Percentiles rank a stretch among this genome's conserved stretches.
These are phyloP conservation scores for Phyllotreta striolata DNA, from an alignment of 2,888 invertebrate species.

Conservation along the genomic window DNA sequence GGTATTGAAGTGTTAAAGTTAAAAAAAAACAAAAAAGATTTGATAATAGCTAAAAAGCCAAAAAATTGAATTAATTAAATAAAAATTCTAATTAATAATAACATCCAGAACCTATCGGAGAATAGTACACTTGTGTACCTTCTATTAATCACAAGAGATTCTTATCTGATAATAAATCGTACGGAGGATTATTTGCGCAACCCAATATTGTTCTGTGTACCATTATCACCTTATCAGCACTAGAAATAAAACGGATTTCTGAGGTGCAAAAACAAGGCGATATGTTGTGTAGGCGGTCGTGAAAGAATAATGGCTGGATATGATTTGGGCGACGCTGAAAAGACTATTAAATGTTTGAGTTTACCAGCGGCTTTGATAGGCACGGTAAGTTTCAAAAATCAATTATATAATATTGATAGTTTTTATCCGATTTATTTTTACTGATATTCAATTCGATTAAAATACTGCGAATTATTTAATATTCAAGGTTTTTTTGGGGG, in stretches of 20 bases:
- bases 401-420: background rate
- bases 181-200: conserved; percentile 34
- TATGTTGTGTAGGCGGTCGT: conserved; percentile 25
- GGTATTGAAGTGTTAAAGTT: too few relatives aligned
- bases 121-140: background rate
- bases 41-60: too few relatives aligned
- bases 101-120: too few relatives aligned
- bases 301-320: conserved; percentile 22
- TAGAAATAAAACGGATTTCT: conserved; percentile 21
- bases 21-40: too few relatives aligned
- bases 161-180: conserved; percentile 36
- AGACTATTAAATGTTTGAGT: conserved; percentile 28
- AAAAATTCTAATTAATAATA: too few relatives aligned
- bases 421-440: background rate
- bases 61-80: too few relatives aligned
- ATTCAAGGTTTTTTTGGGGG: too few relatives aligned
- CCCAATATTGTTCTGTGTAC: conserved; percentile 29
- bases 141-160: conserved; percentile 24
- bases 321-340: background rate
- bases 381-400: conserved; percentile 34
- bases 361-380: conserved; percentile 35
- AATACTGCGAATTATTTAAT: too few relatives aligned
- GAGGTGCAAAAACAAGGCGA: background rate
- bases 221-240: conserved; percentile 29
- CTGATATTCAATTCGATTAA: too few relatives aligned